Base-by-base conservation (phyloP, 2,888 invertebrate genomes). In the Thera britannica region DNA sequence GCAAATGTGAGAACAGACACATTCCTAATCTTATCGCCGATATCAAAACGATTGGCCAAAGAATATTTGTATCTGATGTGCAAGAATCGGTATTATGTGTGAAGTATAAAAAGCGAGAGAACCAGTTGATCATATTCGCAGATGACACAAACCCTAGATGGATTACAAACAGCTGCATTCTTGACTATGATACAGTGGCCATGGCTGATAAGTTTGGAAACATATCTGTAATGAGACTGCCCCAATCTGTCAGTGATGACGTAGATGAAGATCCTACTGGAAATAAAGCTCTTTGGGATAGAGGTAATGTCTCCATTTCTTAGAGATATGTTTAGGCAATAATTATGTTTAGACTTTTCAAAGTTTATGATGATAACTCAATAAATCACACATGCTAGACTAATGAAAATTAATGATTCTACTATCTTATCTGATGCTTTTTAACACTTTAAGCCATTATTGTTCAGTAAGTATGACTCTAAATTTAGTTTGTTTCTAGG, bases 231-330 rank as follows among this genome's bases (percentile, higher is more conserved):
- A 97, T 99, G 81, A 95, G 99, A 56, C 87, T 99, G 65, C 98
- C 99, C 0, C 96, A 97, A 63, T 98, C 98, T 67, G 97, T 98
- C 1, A 97, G 97, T 38, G 99, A 99, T 89, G 99, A 99, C 85
- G 98, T 99, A 0, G 99, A 99, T 86, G 99, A 99, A 90, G 99
- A 99, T 92, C 99, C 99, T 0, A 99, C 99, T 0, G 99, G 99
- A 56, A 99, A 98, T 83, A 99, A 99, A 88, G 98, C 99, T 0
- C 93, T 99, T 0, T 99, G 99, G 99, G 97, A 97, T 84, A 95
- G 97, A 85, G 96, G 95, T 91, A 81, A 85, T 48, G 67, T 57
- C 0, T 3, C 1, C 23, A 54, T 44, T 65, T 62, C 4, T 52
- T 34, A 23, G 38, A 34, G 7, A 34, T 34, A 1, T 3, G 3